A percentile compares a stretch with the other conserved stretches of the same genome.
Conservation (phyloP, 1,140 invertebrate genomes). For the Dinothrombium tinctorium region DNA sequence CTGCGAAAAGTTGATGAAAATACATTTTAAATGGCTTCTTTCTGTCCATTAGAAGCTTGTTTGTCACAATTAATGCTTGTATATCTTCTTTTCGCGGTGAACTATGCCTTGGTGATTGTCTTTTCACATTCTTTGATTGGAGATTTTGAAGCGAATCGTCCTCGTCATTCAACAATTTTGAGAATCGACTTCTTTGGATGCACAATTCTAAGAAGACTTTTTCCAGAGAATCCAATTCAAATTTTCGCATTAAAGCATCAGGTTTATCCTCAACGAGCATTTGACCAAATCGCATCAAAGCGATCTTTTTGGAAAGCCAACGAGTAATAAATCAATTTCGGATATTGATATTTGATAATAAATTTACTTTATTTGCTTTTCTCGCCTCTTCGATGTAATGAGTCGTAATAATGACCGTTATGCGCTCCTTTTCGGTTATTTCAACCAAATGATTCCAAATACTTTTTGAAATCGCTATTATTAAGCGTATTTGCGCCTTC, state of each 20-base stretch:
- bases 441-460: slow-evolving; percentile 72
- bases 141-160: neutral
- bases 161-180: neutral
- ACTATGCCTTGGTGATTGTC: neutral
- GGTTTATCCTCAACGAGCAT: slow-evolving; percentile 21
- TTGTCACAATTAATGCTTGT: neutral
- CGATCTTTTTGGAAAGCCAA: slow-evolving; percentile 13
- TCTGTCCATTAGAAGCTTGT: neutral
- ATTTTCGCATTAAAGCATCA: slow-evolving; percentile 16
- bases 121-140: neutral
- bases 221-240: slow-evolving; percentile 29
- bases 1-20: neutral
- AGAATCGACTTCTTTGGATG: neutral
- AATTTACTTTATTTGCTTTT: slow-evolving; percentile 17
- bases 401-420: slow-evolving; percentile 24
- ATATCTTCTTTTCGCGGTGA: neutral
- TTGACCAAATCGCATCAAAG: slow-evolving; percentile 22
- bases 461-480: slow-evolving; percentile 13
- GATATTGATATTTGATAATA: neutral
- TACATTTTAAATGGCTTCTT: neutral
- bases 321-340: neutral
- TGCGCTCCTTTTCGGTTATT: slow-evolving; percentile 40
- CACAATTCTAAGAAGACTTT: slow-evolving; percentile 49
- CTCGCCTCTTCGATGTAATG: slow-evolving; percentile 25
- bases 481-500: neutral